A percentile compares a stretch with the other conserved stretches of the same genome.
These are phyloP conservation scores for Chaetops frenatus DNA, from an alignment of 2,113 vertebrate genomes.

Conservation along the genomic window DNA sequence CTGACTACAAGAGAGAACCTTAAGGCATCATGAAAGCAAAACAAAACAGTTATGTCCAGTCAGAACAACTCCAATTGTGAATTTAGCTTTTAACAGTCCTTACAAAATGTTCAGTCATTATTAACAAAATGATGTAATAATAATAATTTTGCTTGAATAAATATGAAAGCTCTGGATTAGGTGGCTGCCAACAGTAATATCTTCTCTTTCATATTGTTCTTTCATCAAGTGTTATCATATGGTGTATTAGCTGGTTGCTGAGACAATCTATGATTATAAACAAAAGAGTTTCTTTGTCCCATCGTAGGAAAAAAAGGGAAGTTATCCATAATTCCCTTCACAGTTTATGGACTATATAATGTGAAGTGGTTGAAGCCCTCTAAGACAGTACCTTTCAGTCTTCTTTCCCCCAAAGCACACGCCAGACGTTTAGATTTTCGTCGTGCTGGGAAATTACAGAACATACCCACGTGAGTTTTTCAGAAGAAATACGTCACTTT, in stretches of 20 bases:
- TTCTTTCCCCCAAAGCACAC: neutral
- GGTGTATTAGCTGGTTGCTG: neutral
- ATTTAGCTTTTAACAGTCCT: neutral
- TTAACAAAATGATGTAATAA: conserved; percentile 28
- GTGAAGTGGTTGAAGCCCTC: neutral
- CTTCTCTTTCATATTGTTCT: neutral
- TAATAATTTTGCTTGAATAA: conserved; percentile 8
- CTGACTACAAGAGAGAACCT: conserved; percentile 22
- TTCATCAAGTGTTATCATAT: neutral
- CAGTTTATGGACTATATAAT: neutral
- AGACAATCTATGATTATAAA: neutral
- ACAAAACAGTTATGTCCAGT: conserved; percentile 47
- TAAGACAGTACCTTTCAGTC: neutral
- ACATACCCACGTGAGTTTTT: neutral
- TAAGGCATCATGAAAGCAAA: conserved; percentile 33
- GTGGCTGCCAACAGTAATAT: neutral
- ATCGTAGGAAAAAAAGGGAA: neutral
- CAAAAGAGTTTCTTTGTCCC: neutral
- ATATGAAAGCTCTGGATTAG: neutral
- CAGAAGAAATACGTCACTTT: neutral
- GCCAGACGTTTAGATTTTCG: neutral
- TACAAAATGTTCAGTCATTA: neutral
- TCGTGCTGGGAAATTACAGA: neutral
- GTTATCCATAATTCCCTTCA: neutral
- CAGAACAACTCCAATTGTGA: conserved; percentile 31